A percentile compares a stretch with the other conserved stretches of the same genome.
Conservation (phyloP, 1,140 invertebrate genomes). For the Drosophila pallidifrons region DNA sequence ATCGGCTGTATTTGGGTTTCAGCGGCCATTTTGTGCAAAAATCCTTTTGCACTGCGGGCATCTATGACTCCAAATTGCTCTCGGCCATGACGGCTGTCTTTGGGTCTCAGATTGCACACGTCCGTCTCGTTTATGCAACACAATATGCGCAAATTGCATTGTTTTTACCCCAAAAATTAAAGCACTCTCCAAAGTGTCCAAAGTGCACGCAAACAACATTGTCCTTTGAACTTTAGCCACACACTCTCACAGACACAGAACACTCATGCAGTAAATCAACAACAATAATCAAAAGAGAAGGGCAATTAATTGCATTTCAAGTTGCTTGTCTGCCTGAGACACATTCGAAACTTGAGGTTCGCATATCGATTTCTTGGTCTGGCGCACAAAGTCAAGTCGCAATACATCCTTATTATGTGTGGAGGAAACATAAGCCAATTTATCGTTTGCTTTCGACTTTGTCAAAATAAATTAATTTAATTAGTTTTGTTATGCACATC, state of each 20-base stretch:
- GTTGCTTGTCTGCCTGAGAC: constrained; percentile 26
- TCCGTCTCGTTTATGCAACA: background rate
- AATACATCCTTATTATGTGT: constrained; percentile 27
- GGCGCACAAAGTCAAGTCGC: constrained; percentile 1
- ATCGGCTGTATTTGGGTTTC: constrained; percentile 10
- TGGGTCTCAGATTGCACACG: constrained; percentile 46
- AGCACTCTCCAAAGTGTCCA: constrained; percentile 31
- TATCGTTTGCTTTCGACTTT: constrained; percentile 14
- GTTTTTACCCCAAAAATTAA: constrained; percentile 57
- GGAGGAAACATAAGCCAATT: constrained; percentile 9
- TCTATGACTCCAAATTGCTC: background rate
- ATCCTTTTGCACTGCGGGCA: constrained; percentile 8
- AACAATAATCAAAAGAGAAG: constrained; percentile 14
- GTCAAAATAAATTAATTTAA: constrained; percentile 38
- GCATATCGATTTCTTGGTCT: constrained; percentile 17
- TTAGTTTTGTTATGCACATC: constrained; percentile 26
- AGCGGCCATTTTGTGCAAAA: constrained; percentile 25
- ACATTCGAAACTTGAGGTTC: constrained; percentile 40
- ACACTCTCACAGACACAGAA: background rate
- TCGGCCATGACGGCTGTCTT: constrained; percentile 12
- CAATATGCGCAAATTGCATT: constrained; percentile 56
- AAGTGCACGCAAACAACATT: constrained; percentile 28
- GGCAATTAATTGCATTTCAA: constrained; percentile 69
- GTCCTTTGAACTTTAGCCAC: constrained; percentile 57
- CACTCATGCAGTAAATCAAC: background rate